These are phyloP conservation scores for Saxicola maurus DNA, from an alignment of 2,797 vertebrate genomes.

Conservation along the genomic window DNA sequence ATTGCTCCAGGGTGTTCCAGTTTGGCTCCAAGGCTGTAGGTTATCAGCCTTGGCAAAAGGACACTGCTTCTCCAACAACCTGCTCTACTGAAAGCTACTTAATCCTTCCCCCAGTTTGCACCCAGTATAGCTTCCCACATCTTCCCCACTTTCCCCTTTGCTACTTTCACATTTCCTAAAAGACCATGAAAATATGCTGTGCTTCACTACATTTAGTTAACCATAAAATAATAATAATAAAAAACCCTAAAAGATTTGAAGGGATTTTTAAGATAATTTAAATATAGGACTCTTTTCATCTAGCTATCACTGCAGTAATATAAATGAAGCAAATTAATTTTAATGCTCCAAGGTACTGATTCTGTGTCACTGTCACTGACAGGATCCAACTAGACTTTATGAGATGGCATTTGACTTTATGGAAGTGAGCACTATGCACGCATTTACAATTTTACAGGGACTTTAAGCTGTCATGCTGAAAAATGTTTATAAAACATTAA, in stretches of 20 bases:
- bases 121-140: not conserved
- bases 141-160: not conserved
- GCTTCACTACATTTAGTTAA: slow-evolving; percentile 55
- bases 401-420: slow-evolving; percentile 87
- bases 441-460: slow-evolving; percentile 83
- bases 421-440: slow-evolving; percentile 84
- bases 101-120: not conserved
- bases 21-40: not conserved
- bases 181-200: slow-evolving; percentile 11
- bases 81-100: not conserved
- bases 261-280: slow-evolving; percentile 75
- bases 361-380: slow-evolving; percentile 83
- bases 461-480: slow-evolving; percentile 87
- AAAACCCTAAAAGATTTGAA: slow-evolving; percentile 55
- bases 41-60: not conserved
- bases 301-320: slow-evolving; percentile 79
- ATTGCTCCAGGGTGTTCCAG: not conserved
- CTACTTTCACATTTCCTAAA: not conserved
- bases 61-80: not conserved
- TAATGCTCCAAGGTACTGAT: slow-evolving; percentile 89
- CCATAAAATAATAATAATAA: slow-evolving; percentile 44
- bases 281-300: slow-evolving; percentile 82
- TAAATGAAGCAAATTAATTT: slow-evolving; percentile 90
- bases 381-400: slow-evolving; percentile 78
- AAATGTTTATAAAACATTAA: slow-evolving; percentile 99